phyloP scores from a whole-genome alignment of 2,113 vertebrate species.

The Pleuronectes platessa region DNA sequence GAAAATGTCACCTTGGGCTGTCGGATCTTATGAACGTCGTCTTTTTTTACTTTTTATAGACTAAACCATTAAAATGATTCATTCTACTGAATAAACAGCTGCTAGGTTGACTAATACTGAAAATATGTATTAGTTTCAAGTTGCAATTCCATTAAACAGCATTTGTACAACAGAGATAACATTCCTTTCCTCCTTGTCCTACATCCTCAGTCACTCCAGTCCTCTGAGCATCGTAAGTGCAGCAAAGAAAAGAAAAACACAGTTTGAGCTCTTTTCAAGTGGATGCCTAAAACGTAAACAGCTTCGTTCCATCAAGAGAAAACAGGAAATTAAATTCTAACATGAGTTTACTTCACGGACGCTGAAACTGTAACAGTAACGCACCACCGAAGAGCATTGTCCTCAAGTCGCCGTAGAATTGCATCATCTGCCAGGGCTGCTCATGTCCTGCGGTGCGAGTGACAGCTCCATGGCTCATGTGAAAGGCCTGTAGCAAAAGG shows the following conservation, averaged over 20 bases:
- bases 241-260: not conserved
- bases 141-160: not conserved
- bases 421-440: conserved; percentile 44
- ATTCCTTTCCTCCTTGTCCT: not conserved
- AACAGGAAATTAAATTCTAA: not conserved
- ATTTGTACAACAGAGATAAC: not conserved
- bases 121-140: too few relatives aligned
- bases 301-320: not conserved
- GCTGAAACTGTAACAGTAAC: conserved; percentile 5
- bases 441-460: conserved; percentile 52
- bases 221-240: too few relatives aligned
- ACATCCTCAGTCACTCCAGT: not conserved
- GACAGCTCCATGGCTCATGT: conserved; percentile 72
- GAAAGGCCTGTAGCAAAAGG: conserved; percentile 56
- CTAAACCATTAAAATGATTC: not conserved
- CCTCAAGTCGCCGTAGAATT: conserved; percentile 48
- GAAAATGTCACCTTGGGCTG: not conserved
- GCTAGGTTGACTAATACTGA: too few relatives aligned
- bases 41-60: not conserved
- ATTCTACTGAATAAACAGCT: too few relatives aligned
- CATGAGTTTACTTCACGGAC: not conserved
- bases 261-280: not conserved
- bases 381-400: conserved; percentile 37
- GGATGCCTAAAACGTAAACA: not conserved
- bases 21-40: not conserved